Conservation (phyloP, 2,888 invertebrate species). For the Aporophyla lueneburgensis region DNA sequence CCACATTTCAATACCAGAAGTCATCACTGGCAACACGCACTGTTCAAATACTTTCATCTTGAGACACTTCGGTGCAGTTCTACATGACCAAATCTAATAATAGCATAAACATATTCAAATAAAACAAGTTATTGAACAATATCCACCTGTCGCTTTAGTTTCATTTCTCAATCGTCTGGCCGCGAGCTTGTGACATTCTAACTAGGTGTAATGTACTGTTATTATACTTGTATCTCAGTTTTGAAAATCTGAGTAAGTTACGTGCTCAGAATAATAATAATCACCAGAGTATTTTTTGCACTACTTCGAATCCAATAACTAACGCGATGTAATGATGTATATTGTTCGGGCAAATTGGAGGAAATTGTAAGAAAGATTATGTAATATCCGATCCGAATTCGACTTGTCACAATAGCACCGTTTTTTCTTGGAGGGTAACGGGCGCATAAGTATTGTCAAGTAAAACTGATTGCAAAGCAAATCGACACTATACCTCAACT, state of each 20-base stretch:
- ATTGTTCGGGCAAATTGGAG: neutral
- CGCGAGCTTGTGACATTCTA: slow-evolving; percentile 46
- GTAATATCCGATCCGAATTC: slow-evolving; percentile 19
- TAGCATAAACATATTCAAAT: slow-evolving; percentile 2
- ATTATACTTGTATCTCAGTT: slow-evolving; percentile 5
- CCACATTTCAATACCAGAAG: too few species aligned
- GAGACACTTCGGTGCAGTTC: neutral
- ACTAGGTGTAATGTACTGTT: slow-evolving; percentile 29
- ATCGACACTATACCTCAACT: neutral
- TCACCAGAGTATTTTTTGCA: neutral
- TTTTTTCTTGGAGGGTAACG: neutral
- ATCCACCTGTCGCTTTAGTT: slow-evolving; percentile 39
- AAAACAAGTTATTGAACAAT: slow-evolving; percentile 36
- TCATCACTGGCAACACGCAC: too few species aligned
- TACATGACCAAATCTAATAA: neutral
- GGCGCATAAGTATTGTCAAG: neutral
- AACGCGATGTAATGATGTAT: too few species aligned
- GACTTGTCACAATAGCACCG: neutral
- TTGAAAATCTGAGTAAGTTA: slow-evolving; percentile 8
- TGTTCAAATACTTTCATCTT: too few species aligned
- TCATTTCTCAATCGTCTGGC: slow-evolving; percentile 43
- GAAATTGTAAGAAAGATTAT: neutral
- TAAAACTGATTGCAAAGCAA: neutral
- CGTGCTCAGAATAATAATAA: neutral
- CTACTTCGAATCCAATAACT: neutral